These are phyloP conservation scores for Drosophila sechellia DNA, from an alignment of 1,140 invertebrate genomes.

Conservation along the genomic window DNA sequence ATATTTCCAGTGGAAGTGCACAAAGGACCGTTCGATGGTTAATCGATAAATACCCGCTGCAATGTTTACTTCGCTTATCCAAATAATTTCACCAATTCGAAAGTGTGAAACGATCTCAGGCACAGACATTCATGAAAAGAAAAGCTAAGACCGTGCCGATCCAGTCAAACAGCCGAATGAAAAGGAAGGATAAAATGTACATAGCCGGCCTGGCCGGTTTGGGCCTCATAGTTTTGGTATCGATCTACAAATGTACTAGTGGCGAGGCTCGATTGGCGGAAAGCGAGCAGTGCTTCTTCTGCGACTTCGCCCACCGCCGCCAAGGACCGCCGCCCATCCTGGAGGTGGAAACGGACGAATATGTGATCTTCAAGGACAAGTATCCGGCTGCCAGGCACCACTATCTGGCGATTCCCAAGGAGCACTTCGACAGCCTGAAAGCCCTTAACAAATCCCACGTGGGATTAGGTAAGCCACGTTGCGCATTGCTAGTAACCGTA, in stretches of 20 bases:
- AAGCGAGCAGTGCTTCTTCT: slow-evolving; percentile 87
- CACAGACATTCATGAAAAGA: slow-evolving; percentile 3
- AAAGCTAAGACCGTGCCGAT: background rate
- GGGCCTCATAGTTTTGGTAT: slow-evolving; percentile 14
- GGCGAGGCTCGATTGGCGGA: background rate
- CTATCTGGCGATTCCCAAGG: slow-evolving; percentile 91
- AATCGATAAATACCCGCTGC: slow-evolving; percentile 10
- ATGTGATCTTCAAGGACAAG: slow-evolving; percentile 93
- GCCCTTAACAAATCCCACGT: slow-evolving; percentile 87
- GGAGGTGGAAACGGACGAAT: slow-evolving; percentile 90
- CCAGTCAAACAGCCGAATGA: background rate
- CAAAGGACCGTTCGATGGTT: background rate
- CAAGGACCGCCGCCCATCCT: slow-evolving; percentile 86
- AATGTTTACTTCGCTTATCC: background rate
- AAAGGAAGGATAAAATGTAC: slow-evolving; percentile 6
- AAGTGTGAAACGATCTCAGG: background rate
- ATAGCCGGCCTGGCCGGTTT: slow-evolving; percentile 29
- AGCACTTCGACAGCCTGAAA: slow-evolving; percentile 91
- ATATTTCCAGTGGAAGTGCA: background rate
- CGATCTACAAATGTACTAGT: slow-evolving; percentile 14
- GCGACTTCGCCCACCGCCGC: slow-evolving; percentile 88
- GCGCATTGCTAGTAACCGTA: background rate
- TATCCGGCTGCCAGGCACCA: slow-evolving; percentile 92
- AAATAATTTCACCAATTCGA: background rate
- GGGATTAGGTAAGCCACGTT: slow-evolving; percentile 86